Evolutionary conservation across 2,113 vertebrate species (phyloP).

Genomic region (Hyperoodon ampullatus): DNA sequence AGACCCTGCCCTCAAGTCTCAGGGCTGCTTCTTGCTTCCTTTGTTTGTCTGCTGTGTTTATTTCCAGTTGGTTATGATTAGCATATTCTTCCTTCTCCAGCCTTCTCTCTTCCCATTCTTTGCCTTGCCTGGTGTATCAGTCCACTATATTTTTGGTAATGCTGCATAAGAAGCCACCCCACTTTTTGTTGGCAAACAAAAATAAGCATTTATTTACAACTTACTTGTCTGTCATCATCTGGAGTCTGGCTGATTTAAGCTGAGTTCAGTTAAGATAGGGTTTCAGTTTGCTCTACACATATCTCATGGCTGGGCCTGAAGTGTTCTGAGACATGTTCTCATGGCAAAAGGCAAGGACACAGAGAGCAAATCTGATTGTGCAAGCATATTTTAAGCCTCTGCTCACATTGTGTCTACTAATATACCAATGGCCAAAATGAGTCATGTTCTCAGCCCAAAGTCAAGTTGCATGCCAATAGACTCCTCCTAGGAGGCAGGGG

Average conservation of each 20-base stretch:
- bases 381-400: background rate
- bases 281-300: background rate
- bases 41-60: background rate
- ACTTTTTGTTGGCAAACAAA: background rate
- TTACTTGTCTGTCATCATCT: background rate
- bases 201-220: background rate
- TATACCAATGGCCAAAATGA: background rate
- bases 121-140: background rate
- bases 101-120: background rate
- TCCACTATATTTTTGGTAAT: background rate
- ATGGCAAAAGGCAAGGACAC: background rate
- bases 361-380: background rate
- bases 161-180: background rate
- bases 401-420: background rate
- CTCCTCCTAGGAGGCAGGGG: background rate
- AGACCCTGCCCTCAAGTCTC: background rate
- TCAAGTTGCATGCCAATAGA: background rate
- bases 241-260: background rate
- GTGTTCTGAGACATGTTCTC: background rate
- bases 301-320: background rate
- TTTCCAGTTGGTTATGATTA: background rate
- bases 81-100: background rate
- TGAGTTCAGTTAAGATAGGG: background rate
- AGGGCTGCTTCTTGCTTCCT: background rate
- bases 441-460: background rate